Conservation (phyloP, 2,888 invertebrate genomes). For the Sinohyriopsis cumingii region DNA sequence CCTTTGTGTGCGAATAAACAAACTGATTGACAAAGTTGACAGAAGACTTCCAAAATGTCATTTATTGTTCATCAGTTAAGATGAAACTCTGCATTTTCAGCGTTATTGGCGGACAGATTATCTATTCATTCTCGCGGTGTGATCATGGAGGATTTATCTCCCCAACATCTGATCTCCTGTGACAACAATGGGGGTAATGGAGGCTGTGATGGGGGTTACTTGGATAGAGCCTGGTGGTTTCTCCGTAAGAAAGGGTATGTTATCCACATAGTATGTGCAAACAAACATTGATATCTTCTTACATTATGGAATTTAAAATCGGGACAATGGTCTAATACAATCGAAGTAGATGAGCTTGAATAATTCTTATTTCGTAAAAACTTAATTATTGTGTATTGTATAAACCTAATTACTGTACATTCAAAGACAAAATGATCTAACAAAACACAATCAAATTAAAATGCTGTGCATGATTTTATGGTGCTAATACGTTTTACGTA, state of each 20-base stretch:
- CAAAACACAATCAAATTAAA: no score
- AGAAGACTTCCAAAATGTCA: no score
- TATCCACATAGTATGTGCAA: slow-evolving; percentile 7
- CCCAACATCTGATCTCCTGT: slow-evolving; percentile 91
- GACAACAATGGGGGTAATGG: slow-evolving; percentile 77
- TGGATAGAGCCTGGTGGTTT: slow-evolving; percentile 94
- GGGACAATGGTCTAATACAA: background rate
- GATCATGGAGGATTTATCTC: slow-evolving; percentile 80
- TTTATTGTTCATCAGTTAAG: no score
- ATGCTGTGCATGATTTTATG: no score
- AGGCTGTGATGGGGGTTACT: slow-evolving; percentile 90
- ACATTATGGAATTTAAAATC: background rate
- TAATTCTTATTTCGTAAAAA: no score
- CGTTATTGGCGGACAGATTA: slow-evolving; percentile 75
- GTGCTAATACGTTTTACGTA: no score
- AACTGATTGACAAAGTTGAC: no score
- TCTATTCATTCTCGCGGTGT: slow-evolving; percentile 87
- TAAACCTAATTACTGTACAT: no score
- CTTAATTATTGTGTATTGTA: no score
- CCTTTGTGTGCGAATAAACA: no score
- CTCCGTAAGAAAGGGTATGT: slow-evolving; percentile 80
- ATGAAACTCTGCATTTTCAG: slow-evolving; percentile 37
- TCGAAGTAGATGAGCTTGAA: background rate
- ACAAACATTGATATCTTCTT: background rate
- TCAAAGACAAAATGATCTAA: no score